These are phyloP conservation scores for Gonatopus flavifemur DNA, from an alignment of 1,140 invertebrate genomes.

Conservation along the genomic window DNA sequence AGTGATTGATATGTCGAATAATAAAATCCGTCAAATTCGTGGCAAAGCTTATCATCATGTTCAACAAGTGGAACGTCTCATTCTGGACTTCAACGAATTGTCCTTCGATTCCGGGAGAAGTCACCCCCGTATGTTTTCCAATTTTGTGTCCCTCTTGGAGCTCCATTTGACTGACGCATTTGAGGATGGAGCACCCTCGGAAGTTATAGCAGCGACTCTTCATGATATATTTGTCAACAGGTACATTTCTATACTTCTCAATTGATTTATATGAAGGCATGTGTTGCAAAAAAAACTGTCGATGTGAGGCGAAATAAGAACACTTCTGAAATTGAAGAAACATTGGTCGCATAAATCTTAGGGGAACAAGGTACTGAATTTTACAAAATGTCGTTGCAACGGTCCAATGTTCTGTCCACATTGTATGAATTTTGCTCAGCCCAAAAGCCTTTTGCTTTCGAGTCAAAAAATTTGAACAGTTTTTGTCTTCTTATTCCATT, in stretches of 20 bases:
- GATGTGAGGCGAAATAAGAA: no score
- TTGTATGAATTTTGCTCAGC: no score
- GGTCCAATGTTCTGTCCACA: no score
- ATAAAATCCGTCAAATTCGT: slow-evolving; percentile 72
- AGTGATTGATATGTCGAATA: slow-evolving; percentile 77
- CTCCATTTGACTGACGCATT: slow-evolving; percentile 79
- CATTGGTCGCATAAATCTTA: no score
- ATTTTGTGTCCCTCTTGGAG: slow-evolving; percentile 72
- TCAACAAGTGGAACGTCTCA: slow-evolving; percentile 68
- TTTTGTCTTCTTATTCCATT: no score
- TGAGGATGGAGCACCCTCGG: slow-evolving; percentile 66
- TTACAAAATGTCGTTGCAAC: no score
- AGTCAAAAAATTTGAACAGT: no score
- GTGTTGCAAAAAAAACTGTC: no score
- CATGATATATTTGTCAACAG: slow-evolving; percentile 74
- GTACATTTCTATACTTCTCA: slow-evolving; percentile 22
- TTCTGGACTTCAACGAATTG: slow-evolving; percentile 75
- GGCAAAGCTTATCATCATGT: slow-evolving; percentile 80
- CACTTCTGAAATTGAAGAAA: no score
- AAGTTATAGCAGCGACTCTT: slow-evolving; percentile 65
- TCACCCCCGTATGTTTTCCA: slow-evolving; percentile 77
- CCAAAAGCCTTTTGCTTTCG: no score
- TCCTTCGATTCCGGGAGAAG: slow-evolving; percentile 62
- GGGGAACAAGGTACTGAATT: no score
- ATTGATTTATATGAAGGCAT: background rate